A percentile compares a stretch with the other conserved stretches of the same genome.
Conservation (phyloP, 2,113 vertebrate genomes). For the Tragulus kanchil region DNA sequence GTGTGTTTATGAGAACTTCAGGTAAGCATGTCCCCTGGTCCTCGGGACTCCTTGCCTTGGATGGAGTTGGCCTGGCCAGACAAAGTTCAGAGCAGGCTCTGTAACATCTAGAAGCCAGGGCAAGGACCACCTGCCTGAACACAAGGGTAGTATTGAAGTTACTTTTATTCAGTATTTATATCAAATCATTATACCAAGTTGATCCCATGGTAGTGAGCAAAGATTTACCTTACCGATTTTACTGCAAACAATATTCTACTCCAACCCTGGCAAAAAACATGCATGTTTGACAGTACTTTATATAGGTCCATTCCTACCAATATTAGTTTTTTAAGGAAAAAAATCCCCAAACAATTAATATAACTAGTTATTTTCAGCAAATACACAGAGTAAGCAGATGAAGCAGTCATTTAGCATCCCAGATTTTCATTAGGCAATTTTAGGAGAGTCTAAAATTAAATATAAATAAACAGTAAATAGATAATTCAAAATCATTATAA, state of each 20-base stretch:
- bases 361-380: slow-evolving; percentile 45
- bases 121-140: not conserved
- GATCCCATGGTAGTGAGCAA: not conserved
- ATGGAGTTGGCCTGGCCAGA: not conserved
- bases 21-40: not conserved
- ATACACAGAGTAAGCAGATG: slow-evolving; percentile 49
- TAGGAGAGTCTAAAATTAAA: slow-evolving; percentile 64
- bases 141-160: not conserved
- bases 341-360: not conserved
- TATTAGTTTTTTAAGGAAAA: not conserved
- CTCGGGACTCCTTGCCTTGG: not conserved
- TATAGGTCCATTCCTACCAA: not conserved
- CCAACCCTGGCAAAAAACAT: not conserved
- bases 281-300: slow-evolving; percentile 35
- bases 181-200: not conserved
- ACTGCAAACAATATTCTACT: slow-evolving; percentile 39
- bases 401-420: slow-evolving; percentile 45
- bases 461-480: slow-evolving; percentile 58
- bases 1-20: not conserved
- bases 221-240: slow-evolving; percentile 32
- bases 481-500: slow-evolving; percentile 66
- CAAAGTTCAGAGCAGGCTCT: not conserved
- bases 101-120: not conserved
- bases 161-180: not conserved
- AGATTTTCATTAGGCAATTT: slow-evolving; percentile 59